Evolutionary conservation across 1,140 invertebrate species (phyloP).

Genomic region (Drosophila saltans): DNA sequence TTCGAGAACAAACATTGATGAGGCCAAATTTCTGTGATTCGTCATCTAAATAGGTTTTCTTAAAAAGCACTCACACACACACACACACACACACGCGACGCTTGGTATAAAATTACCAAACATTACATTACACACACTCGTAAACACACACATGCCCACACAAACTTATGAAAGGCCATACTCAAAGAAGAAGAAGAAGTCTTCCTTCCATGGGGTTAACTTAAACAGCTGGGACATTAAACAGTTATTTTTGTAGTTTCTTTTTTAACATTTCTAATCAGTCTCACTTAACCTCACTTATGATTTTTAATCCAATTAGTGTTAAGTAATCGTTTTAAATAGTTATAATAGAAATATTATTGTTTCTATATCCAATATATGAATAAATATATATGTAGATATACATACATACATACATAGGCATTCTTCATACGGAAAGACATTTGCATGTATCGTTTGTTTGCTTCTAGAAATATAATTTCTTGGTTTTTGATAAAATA

Average conservation of each 20-base stretch:
- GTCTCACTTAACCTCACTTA: neutral
- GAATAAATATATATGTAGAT: too few relatives aligned
- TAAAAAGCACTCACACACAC: conserved; percentile 27
- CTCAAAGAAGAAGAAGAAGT: too few relatives aligned
- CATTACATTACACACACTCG: conserved; percentile 70
- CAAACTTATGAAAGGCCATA: too few relatives aligned
- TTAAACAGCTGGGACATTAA: conserved; percentile 19
- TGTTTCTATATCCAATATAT: too few relatives aligned
- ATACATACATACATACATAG: too few relatives aligned
- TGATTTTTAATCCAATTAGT: too few relatives aligned
- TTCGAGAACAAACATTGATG: conserved; percentile 69
- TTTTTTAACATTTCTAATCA: neutral
- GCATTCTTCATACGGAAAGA: too few relatives aligned
- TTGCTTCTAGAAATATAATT: too few relatives aligned
- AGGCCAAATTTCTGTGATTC: conserved; percentile 80
- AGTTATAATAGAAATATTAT: too few relatives aligned
- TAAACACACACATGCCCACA: conserved; percentile 6
- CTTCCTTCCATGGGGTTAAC: neutral
- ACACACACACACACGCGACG: conserved; percentile 22
- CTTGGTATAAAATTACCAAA: conserved; percentile 51
- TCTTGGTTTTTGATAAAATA: too few relatives aligned
- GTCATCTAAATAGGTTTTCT: conserved; percentile 77
- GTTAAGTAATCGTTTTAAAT: too few relatives aligned
- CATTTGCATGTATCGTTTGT: too few relatives aligned
- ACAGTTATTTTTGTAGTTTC: neutral